A percentile compares a stretch with the other conserved stretches of the same genome.
Evolutionary conservation across 2,797 vertebrate genomes (phyloP).

Genomic region (Megaceryle alcyon): DNA sequence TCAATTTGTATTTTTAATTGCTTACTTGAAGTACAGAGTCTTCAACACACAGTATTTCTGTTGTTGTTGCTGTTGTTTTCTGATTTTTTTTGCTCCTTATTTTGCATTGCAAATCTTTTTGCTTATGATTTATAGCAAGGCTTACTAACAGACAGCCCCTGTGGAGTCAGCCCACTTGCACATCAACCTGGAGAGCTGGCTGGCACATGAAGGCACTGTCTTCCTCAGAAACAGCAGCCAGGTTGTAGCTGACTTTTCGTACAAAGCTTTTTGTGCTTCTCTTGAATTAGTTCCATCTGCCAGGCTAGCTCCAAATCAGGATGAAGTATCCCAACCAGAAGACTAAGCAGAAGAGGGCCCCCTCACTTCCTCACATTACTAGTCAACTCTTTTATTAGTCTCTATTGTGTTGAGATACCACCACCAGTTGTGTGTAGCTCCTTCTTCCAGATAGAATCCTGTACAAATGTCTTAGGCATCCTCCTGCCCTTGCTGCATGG

Average conservation of each 20-base stretch:
- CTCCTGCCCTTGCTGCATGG: not conserved
- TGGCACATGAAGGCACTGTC: not conserved
- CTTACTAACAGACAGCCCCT: not conserved
- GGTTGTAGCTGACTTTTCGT: not conserved
- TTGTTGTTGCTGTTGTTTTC: not conserved
- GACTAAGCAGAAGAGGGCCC: not conserved
- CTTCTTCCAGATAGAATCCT: not conserved
- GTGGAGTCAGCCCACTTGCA: not conserved
- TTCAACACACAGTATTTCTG: not conserved
- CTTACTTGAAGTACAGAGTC: not conserved
- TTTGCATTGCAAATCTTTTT: not conserved
- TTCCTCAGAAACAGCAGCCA: not conserved
- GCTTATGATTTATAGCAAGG: not conserved
- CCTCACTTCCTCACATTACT: not conserved
- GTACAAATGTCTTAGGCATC: not conserved
- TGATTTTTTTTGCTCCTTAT: not conserved
- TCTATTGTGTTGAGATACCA: not conserved
- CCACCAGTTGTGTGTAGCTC: not conserved
- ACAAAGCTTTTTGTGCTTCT: not conserved
- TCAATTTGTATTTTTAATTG: not conserved
- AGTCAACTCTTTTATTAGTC: not conserved
- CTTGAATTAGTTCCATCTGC: not conserved
- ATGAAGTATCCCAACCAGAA: not conserved
- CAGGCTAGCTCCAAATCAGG: not conserved
- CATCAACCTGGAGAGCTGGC: fast-evolving